Evolutionary conservation across 2,113 vertebrate genomes (phyloP), one percentile per base, ranked within the genome.

Genomic region (Ginglymostoma cirratum): DNA sequence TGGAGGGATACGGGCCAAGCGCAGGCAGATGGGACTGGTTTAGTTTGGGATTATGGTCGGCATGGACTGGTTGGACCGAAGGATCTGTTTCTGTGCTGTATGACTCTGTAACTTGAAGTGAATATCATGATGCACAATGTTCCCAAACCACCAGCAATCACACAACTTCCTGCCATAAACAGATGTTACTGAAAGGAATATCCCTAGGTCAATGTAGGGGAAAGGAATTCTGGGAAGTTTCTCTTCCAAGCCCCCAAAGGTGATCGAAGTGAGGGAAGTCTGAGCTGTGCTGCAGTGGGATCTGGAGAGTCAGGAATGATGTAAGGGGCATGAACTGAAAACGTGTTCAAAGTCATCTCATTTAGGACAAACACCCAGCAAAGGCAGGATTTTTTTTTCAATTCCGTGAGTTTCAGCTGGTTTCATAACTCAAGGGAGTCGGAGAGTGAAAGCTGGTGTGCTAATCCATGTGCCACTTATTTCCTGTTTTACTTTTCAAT

Each of bases 401-500:
- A 67, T 23, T n/a, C 89, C 89, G 61, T n/a, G 23, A 66, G 12
- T 93, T 93, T 67, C 89, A 93, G 89, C 55, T 66, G 14, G 30
- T 92, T 92, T 66, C 55, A 65, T n/a, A 93, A 83, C 80, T 83
- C 80, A 83, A 19, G 80, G 89, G 61, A 93, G 55, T 93, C 34
- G 21, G 65, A 93, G 87, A 89, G 87, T 90, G 87, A 90, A 93
- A 93, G 55, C 89, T 6, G 2, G 89, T 95, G 93, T 45, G 52
- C 38, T 72, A 95, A 76, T 72, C 38, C 66, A 34, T 95, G 67
- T 52, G 45, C 67, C 94, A 95, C 45, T 38, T 72, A 95, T 95
- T 72, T 95, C 94, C 69, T 93, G 89, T 76, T 69, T 95, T 30
- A 95, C 23, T 95, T 95, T 72, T 48, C 94, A 95, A 94, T 65